Evolutionary conservation across 2,888 invertebrate genomes (phyloP).

Genomic region (Tromatobia lineatoria): DNA sequence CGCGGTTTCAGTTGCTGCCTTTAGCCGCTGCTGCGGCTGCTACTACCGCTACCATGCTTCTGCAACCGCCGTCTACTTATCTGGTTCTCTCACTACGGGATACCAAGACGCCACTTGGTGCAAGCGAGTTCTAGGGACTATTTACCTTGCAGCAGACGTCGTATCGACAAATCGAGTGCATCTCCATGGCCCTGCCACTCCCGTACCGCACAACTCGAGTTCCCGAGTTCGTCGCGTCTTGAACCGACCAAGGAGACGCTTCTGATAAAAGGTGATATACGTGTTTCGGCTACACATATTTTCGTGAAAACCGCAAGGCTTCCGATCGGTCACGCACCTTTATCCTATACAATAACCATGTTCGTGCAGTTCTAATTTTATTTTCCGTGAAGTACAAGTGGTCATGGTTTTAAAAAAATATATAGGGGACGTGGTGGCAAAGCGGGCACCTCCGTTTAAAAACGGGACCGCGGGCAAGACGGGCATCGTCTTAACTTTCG

Average conservation of each 20-base stretch:
- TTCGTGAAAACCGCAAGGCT: conserved; percentile 28
- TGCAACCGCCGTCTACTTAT: conserved; percentile 21
- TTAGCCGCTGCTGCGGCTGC: conserved; percentile 21
- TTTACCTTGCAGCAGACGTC: conserved; percentile 55
- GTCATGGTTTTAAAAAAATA: background rate
- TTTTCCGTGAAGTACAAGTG: background rate
- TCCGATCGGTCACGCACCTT: conserved; percentile 21
- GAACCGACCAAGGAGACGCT: conserved; percentile 14
- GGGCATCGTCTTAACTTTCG: too few species aligned
- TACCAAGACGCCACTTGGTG: conserved; percentile 39
- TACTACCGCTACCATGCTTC: background rate
- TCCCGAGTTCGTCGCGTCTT: conserved; percentile 33
- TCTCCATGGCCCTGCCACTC: conserved; percentile 41
- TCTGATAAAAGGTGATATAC: conserved; percentile 29
- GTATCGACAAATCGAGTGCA: conserved; percentile 64
- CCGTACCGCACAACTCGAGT: conserved; percentile 12
- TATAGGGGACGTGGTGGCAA: too few species aligned
- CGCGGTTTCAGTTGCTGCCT: conserved; percentile 49
- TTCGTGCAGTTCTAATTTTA: background rate
- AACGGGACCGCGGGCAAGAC: too few species aligned
- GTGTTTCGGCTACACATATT: conserved; percentile 13
- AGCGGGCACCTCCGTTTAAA: too few species aligned
- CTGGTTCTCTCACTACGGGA: conserved; percentile 35
- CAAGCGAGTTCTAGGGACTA: conserved; percentile 47
- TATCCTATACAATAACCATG: conserved; percentile 1